Evolutionary conservation across 2,888 invertebrate genomes (phyloP), one percentile per base, ranked within the genome.

Genomic region (Philonicus albiceps): DNA sequence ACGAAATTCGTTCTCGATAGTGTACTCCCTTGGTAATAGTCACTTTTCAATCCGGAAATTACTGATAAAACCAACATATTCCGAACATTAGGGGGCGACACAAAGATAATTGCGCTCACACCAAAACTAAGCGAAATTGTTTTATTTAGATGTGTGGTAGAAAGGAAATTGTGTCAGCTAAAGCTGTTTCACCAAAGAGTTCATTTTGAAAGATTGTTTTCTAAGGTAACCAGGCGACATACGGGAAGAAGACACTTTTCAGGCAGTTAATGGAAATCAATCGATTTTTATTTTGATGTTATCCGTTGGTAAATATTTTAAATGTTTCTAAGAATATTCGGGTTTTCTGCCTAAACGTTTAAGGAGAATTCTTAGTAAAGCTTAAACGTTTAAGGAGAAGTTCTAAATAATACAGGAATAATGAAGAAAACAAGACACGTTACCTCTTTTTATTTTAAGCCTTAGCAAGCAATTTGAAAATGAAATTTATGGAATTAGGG

Each of bases 171-270:
- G 7, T 55, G 3, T 22, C 55, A 30, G 30, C 22, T n/a, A 34
- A 31, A 31, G 7, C n/a, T 31, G 11, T 8, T 16, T n/a, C 8
- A n/a, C n/a, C n/a, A 40, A 40, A 3, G 80, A 27, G 30, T 64
- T 64, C 27, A 64, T 64, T 64, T 64, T 27, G 22, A n/a, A 34
- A 19, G 49, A 55, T 81, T 81, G 81, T 81, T 83, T 83, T 72
- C 34, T 64, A 16, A 64, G 64, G 83, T 83, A 83, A 64, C 83
- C 31, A 83, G 22, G 83, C 83, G 64, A 83, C 83, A 64, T 64
- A 34, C 8, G n/a, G 83, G 49, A 53, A 37, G 27, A 27, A 19
- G 64, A 0, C 11, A 27, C 27, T 3, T 74, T 6, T 13, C 72
- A 74, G 74, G 37, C 37, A 74, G 27, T 74, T 19, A 19, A n/a